phyloP scores from a whole-genome alignment of 2,888 invertebrate genomes.

The Crioceris asparagi region DNA sequence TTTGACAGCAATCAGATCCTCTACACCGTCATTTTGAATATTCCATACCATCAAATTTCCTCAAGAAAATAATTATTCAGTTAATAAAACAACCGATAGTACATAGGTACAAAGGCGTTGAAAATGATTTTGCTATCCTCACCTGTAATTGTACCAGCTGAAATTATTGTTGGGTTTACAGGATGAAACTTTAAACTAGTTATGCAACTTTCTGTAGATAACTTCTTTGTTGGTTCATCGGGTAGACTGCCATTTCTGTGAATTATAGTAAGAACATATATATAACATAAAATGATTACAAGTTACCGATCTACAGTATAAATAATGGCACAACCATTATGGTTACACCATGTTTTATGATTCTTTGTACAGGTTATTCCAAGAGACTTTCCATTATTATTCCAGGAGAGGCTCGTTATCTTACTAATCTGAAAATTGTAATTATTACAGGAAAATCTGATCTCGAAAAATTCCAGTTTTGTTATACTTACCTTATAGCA shows the following conservation, averaged over 20 bases:
- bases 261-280: conserved; percentile 1
- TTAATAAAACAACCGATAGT: background rate
- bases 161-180: conserved; percentile 39
- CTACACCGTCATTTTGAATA: conserved; percentile 29
- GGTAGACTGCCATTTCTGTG: conserved; percentile 29
- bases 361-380: conserved; percentile 31
- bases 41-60: conserved; percentile 27
- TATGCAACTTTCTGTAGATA: conserved; percentile 37
- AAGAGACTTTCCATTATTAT: conserved; percentile 33
- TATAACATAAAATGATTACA: conserved; percentile 4
- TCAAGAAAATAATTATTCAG: conserved; percentile 11
- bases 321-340: conserved; percentile 29
- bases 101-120: background rate
- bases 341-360: conserved; percentile 38
- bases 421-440: conserved; percentile 2
- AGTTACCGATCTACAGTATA: conserved; percentile 30
- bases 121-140: conserved; percentile 6
- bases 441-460: too few species aligned
- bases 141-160: conserved; percentile 38
- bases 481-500: background rate
- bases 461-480: too few species aligned
- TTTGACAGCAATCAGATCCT: conserved; percentile 23
- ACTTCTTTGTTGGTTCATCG: conserved; percentile 27
- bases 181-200: conserved; percentile 41
- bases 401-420: conserved; percentile 33